Evolutionary conservation across 2,113 vertebrate species (phyloP).

Genomic region (Seriola dumerili): DNA sequence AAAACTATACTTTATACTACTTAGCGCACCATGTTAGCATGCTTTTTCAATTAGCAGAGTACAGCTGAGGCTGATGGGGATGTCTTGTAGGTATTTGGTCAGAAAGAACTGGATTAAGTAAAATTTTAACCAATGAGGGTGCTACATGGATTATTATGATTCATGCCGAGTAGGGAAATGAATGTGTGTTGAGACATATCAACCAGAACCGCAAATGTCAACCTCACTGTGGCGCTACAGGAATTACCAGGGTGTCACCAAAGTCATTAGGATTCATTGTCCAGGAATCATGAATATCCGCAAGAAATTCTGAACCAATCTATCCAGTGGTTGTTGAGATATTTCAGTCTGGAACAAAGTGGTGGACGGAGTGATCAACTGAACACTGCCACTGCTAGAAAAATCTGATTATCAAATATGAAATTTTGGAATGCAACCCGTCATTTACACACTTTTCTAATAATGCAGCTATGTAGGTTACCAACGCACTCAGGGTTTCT

Average conservation of each 20-base stretch:
- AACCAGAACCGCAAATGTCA: too few relatives aligned
- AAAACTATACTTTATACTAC: neutral
- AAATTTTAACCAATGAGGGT: neutral
- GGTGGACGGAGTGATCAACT: neutral
- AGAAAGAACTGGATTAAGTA: too few relatives aligned
- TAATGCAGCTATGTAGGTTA: slow-evolving; percentile 1
- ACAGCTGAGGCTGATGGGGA: neutral
- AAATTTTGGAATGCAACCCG: neutral
- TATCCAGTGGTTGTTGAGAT: neutral
- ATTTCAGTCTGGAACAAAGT: neutral
- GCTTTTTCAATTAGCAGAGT: neutral
- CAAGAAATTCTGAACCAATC: too few relatives aligned
- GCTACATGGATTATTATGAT: too few relatives aligned
- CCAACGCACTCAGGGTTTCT: slow-evolving; percentile 73
- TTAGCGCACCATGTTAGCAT: neutral
- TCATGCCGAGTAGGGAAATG: too few relatives aligned
- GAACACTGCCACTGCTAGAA: neutral
- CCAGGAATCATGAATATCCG: too few relatives aligned
- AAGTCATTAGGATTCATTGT: too few relatives aligned
- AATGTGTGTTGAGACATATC: too few relatives aligned
- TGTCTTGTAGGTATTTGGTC: neutral
- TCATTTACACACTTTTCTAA: neutral
- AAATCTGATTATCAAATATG: neutral
- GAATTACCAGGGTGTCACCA: too few relatives aligned
- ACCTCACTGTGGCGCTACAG: too few relatives aligned